Base-by-base conservation (phyloP, 1,140 invertebrate genomes). In the Calephelis nemesis region DNA sequence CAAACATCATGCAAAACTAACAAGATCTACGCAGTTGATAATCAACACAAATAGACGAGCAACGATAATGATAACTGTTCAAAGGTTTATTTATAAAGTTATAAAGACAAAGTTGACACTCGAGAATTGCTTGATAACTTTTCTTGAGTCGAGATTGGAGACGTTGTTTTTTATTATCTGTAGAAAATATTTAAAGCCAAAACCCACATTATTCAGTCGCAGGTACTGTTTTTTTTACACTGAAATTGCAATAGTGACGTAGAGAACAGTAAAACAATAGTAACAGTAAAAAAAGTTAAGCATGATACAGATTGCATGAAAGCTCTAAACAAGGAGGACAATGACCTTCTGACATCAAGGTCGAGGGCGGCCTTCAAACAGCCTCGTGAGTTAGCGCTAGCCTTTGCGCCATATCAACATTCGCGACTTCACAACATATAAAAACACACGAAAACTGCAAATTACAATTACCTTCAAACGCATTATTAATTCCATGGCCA, bases 341-440 rank as follows among this genome's bases (percentile, higher is more conserved):
- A 83, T 85, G 83, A 90, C 83, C 86, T 85, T 85, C 78, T 83
- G 78, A 73, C 81, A 85, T 76, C 84, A 91, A 91, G 89, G 89
- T 91, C 87, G 83, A 74, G 76, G 73, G 80, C 85, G 87, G 89
- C 87, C 88, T 90, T 91, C 87, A 87, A 82, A 85, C 83, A 90
- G 83, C 83, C 86, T 87, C 83, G 42, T 45, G 42, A 45, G 42
- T 45, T 45, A 45, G 42, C 42, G 85, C 87, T 88, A 83, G 83
- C 39, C 58, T 72, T 81, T 75, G 75, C 78, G 73, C 77, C 72
- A 76, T 82, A 83, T 71, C 81, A 82, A 74, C 81, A 74, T 69
- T 75, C 75, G 74, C 73, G 63, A 69, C 71, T 76, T 80, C 79
- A 71, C 76, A 76, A 77, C 74, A 64, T 70, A 75, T 75, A 83